Evolutionary conservation across 2,888 invertebrate species (phyloP).

Genomic region (Eupithecia subfuscata): DNA sequence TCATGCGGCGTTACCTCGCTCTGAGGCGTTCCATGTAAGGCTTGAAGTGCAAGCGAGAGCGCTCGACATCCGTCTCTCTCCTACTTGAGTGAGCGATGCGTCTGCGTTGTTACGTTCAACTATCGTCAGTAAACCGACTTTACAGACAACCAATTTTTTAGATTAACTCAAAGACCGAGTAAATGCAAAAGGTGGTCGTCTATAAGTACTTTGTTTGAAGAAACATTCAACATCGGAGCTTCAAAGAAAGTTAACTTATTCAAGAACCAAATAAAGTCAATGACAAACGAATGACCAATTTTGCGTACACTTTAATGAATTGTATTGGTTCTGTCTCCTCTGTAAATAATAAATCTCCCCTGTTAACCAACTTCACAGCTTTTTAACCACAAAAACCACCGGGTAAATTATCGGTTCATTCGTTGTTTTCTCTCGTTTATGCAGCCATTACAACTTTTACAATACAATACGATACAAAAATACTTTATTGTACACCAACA

Average conservation of each 20-base stretch:
- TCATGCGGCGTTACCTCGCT: too few relatives aligned
- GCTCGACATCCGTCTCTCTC: too few relatives aligned
- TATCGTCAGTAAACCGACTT: too few relatives aligned
- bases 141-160: too few relatives aligned
- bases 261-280: slow-evolving; percentile 2
- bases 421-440: slow-evolving; percentile 46
- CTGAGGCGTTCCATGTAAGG: too few relatives aligned
- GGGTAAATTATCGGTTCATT: slow-evolving; percentile 39
- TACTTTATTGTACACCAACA: too few relatives aligned
- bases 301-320: slow-evolving; percentile 38
- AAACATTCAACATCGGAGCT: background rate
- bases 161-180: background rate
- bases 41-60: too few relatives aligned
- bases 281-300: slow-evolving; percentile 37
- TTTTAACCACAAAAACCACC: slow-evolving; percentile 35
- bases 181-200: background rate
- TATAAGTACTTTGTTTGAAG: background rate
- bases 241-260: slow-evolving; percentile 10
- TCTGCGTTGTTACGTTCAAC: too few relatives aligned
- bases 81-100: too few relatives aligned
- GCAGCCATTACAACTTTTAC: too few relatives aligned
- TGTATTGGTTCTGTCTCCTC: slow-evolving; percentile 39
- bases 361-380: slow-evolving; percentile 45
- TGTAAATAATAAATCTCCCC: slow-evolving; percentile 31
- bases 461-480: too few relatives aligned